Base-by-base conservation (phyloP, 1,140 invertebrate genomes). In the Drosophila sp. region DNA sequence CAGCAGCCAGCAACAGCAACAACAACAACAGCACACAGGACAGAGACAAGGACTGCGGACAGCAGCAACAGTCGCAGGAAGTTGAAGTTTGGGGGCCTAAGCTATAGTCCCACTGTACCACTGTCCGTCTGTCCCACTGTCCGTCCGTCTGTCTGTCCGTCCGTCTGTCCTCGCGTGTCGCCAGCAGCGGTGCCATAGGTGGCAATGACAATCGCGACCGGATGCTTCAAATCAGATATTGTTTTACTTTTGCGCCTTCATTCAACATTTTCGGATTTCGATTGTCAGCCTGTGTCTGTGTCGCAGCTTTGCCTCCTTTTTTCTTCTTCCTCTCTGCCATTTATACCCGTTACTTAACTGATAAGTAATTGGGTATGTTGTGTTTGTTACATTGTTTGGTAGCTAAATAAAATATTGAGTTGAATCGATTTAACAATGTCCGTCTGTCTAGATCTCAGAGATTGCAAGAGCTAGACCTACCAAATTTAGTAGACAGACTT, bases 151-250 rank as follows among this genome's bases (percentile, higher is more conserved):
- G 14, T 54, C 63, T 25, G 18, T 46, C 36, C n/a, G 29, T 29
- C 41, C 36, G 40, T 32, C 61, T 67, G 43, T 72, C 58, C 43
- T 69, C 58, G 61, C 58, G 64, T 72, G 45, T 64, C 51, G 62
- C 63, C 80, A 71, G 77, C 70, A 72, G 54, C 64, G 78, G 69
- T 84, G 82, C 72, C 78, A 83, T 83, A 89, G 83, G 79, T 89
- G 83, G 79, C 83, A 89, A 89, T 89, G 83, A 89, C 83, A 89
- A 89, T 89, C 83, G 84, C 83, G 83, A 89, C 83, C 83, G 83
- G 83, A 89, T 89, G 83, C 84, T 89, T 89, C 84, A 89, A 89
- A 89, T 89, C 83, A 89, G 83, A 89, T 89, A 89, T 89, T 89
- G 80, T 89, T 83, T 89, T 89, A 89, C 80, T 89, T 43, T 89